These are phyloP conservation scores for Trichonephila inaurata DNA, from an alignment of 1,140 invertebrate genomes.

Conservation along the genomic window DNA sequence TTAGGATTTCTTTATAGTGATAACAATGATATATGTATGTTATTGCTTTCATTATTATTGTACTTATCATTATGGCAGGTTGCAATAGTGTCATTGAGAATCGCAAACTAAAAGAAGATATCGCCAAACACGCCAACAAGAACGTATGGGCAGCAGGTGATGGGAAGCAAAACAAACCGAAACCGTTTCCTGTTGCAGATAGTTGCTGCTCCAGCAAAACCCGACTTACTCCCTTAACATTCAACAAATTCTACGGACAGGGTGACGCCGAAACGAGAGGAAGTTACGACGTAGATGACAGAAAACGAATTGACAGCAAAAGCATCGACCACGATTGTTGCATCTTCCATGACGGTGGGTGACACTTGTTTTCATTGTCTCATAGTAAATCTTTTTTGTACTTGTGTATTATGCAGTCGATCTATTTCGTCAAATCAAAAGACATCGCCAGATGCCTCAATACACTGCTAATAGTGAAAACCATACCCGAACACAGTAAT, in stretches of 20 bases:
- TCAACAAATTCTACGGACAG: not conserved
- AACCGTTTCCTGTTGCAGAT: not conserved
- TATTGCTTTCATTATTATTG: too few relatives aligned
- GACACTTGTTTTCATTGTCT: too few relatives aligned
- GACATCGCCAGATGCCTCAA: too few relatives aligned
- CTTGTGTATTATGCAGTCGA: too few relatives aligned
- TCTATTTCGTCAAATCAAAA: too few relatives aligned
- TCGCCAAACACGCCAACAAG: not conserved
- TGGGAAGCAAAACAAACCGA: not conserved
- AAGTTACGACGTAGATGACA: not conserved
- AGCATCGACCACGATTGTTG: not conserved
- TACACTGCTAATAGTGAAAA: too few relatives aligned
- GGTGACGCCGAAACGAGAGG: not conserved
- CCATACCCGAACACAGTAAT: too few relatives aligned
- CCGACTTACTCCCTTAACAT: not conserved
- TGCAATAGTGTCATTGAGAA: not conserved
- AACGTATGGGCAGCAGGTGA: not conserved
- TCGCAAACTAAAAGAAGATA: not conserved
- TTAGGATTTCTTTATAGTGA: too few relatives aligned
- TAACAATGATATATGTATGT: too few relatives aligned
- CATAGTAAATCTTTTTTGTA: too few relatives aligned
- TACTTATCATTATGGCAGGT: not conserved
- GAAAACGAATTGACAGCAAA: not conserved
- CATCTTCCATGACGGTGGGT: not conserved
- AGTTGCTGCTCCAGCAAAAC: not conserved